A percentile compares a stretch with the other conserved stretches of the same genome.
phyloP scores from a whole-genome alignment of 2,113 vertebrate species.

The Thamnophis sirtalis region DNA sequence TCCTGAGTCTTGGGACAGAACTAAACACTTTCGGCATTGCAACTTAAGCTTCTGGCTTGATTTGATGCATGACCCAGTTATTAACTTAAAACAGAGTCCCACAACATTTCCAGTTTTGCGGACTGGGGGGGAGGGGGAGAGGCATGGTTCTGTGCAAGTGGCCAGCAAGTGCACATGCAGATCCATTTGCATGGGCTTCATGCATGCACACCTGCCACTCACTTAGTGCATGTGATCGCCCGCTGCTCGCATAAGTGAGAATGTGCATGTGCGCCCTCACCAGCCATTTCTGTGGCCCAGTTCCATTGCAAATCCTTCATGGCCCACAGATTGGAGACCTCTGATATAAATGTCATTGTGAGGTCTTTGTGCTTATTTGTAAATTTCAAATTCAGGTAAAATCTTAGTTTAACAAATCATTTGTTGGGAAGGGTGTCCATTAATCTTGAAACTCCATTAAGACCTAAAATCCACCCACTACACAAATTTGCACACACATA shows the following conservation, averaged over 20 bases:
- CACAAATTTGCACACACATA: not conserved
- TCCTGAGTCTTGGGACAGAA: not conserved
- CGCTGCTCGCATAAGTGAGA: too few species aligned
- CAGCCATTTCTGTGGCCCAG: too few species aligned
- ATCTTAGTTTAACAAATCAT: not conserved
- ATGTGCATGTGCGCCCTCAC: too few species aligned
- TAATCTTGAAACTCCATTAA: not conserved
- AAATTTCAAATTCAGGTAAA: not conserved
- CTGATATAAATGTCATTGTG: not conserved
- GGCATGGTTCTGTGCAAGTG: too few species aligned
- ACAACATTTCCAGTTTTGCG: too few species aligned
- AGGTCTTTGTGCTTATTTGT: not conserved
- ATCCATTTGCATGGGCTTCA: too few species aligned
- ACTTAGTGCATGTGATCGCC: too few species aligned
- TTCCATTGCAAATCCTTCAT: too few species aligned
- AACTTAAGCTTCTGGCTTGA: not conserved
- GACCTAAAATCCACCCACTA: not conserved
- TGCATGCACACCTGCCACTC: too few species aligned
- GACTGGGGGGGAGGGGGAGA: too few species aligned
- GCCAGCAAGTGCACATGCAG: too few species aligned
- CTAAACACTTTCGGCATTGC: not conserved
- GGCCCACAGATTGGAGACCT: too few species aligned
- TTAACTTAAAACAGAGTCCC: not conserved
- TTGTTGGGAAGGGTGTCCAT: not conserved
- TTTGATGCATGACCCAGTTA: not conserved